Conservation (phyloP, 2,113 vertebrate species). For the Myrmecophaga tridactyla region DNA sequence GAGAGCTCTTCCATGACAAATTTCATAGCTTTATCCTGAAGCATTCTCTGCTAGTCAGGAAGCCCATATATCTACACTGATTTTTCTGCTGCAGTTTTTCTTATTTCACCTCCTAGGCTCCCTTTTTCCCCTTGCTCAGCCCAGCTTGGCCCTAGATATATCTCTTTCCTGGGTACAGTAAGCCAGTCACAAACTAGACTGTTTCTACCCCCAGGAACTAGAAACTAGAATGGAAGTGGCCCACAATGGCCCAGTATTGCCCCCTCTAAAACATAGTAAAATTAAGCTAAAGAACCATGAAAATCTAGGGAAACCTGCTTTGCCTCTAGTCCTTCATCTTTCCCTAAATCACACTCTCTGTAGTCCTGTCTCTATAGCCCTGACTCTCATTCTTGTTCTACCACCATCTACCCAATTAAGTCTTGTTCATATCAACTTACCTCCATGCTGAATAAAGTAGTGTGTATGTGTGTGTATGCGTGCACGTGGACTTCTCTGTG, state of each 20-base stretch:
- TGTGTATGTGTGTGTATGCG: not conserved
- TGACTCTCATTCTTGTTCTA: not conserved
- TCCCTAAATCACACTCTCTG: not conserved
- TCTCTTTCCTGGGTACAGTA: not conserved
- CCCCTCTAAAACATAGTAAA: not conserved
- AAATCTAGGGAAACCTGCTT: slow-evolving; percentile 5
- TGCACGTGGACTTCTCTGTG: not conserved
- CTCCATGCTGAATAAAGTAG: not conserved
- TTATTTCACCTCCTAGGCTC: not conserved
- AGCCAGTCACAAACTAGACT: not conserved
- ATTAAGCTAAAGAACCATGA: not conserved
- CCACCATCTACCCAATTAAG: not conserved
- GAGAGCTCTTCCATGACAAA: not conserved
- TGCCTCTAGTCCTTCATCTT: slow-evolving; percentile 19
- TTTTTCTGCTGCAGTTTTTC: not conserved
- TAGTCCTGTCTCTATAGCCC: not conserved
- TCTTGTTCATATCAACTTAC: not conserved
- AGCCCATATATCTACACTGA: not conserved
- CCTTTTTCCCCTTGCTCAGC: not conserved
- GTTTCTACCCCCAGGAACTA: not conserved
- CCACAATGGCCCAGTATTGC: not conserved
- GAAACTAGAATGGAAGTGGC: not conserved
- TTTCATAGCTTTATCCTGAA: not conserved
- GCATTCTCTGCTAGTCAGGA: not conserved
- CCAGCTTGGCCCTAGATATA: not conserved